Evolutionary conservation across 2,797 vertebrate genomes (phyloP).

Genomic region (Coccyzus lansbergi): DNA sequence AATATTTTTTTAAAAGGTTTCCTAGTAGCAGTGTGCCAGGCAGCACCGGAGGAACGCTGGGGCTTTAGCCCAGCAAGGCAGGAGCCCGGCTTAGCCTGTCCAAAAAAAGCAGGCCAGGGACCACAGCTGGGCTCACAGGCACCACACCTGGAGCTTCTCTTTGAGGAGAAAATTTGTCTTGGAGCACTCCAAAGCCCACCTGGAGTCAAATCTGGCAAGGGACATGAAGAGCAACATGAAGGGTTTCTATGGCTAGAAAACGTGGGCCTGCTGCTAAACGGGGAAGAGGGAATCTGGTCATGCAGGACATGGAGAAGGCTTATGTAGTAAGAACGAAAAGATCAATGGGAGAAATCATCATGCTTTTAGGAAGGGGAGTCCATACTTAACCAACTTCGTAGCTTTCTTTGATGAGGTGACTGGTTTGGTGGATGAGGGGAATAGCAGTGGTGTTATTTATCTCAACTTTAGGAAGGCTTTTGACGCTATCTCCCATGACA

Average conservation of each 20-base stretch:
- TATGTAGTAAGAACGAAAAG: neutral
- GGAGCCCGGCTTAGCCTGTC: neutral
- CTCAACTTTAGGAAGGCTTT: neutral
- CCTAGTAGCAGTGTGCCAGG: neutral
- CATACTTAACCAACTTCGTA: neutral
- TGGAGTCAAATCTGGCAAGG: neutral
- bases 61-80: neutral
- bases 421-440: neutral
- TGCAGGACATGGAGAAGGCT: neutral
- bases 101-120: neutral
- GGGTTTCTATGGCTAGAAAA: neutral
- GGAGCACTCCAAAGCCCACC: neutral
- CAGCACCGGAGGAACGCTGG: accelerated
- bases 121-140: neutral
- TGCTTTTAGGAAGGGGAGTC: neutral
- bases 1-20: neutral
- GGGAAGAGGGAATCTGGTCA: neutral
- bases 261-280: neutral
- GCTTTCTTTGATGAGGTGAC: neutral
- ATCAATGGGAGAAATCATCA: neutral
- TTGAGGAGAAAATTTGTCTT: neutral
- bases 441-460: neutral
- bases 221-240: neutral
- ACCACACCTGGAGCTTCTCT: neutral
- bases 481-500: neutral